These are phyloP conservation scores for Verasper variegatus DNA, from an alignment of 2,113 vertebrate genomes.

Conservation along the genomic window DNA sequence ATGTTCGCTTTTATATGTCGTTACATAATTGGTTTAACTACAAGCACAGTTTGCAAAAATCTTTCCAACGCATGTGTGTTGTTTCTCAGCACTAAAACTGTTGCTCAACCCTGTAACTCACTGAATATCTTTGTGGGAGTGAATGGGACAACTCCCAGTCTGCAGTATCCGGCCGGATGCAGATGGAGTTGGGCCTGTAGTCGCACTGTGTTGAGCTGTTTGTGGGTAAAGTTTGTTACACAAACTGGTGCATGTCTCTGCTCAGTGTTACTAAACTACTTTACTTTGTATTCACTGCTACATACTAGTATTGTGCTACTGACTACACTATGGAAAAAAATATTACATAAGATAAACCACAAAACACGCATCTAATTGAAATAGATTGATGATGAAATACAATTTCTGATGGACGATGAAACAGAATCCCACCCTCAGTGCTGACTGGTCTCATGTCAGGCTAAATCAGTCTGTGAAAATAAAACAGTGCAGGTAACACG, in stretches of 20 bases:
- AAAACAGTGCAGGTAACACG: background rate
- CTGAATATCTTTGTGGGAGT: background rate
- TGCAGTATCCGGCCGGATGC: conserved; percentile 9
- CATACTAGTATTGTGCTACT: too few species aligned
- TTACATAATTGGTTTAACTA: too few species aligned
- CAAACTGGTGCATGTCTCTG: background rate
- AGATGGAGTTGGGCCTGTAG: background rate
- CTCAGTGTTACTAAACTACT: too few species aligned
- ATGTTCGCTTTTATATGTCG: too few species aligned
- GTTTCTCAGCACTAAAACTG: background rate
- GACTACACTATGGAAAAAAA: too few species aligned
- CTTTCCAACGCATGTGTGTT: background rate
- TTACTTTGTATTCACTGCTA: too few species aligned
- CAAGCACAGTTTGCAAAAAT: background rate
- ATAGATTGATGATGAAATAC: background rate
- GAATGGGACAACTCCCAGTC: conserved; percentile 1
- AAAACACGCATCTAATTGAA: background rate
- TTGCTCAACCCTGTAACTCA: background rate
- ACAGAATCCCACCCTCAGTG: background rate
- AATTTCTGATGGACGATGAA: background rate
- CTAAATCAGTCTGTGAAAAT: background rate
- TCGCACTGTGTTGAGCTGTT: too few species aligned
- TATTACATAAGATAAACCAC: background rate
- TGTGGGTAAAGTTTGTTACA: background rate
- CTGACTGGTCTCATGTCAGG: background rate